Conservation (phyloP, 2,113 vertebrate genomes). For the Dasyprocta punctata region DNA sequence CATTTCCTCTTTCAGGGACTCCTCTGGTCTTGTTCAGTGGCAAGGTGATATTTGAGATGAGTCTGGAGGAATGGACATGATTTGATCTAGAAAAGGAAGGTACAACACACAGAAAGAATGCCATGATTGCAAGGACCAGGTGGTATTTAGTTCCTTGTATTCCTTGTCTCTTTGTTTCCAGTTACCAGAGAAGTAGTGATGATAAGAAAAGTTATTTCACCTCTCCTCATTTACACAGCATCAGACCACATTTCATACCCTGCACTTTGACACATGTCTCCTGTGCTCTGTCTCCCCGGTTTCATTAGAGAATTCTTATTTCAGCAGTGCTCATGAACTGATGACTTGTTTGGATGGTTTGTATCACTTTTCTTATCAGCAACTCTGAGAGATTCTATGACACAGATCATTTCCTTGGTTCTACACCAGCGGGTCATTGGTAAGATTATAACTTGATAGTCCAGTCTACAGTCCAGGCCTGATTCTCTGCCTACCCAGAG, state of each 20-base stretch:
- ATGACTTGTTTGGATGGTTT: background rate
- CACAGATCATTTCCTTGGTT: background rate
- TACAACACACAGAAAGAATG: background rate
- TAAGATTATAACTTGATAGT: background rate
- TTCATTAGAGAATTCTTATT: background rate
- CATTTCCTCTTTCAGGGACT: background rate
- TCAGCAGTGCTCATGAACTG: background rate
- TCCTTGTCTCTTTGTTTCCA: background rate
- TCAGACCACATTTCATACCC: rapidly evolving
- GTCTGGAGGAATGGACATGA: background rate
- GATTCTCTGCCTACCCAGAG: background rate
- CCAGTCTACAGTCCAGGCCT: background rate
- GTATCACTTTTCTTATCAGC: background rate
- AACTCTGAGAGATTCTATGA: background rate
- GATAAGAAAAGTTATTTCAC: background rate
- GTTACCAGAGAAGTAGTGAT: background rate
- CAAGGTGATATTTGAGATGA: background rate
- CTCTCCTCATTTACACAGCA: background rate
- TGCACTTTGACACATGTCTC: background rate
- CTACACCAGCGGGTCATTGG: rapidly evolving
- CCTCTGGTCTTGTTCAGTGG: background rate
- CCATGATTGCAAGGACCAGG: background rate
- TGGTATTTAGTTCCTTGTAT: background rate
- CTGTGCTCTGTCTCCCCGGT: background rate
- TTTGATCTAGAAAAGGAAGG: background rate